Evolutionary conservation across 2,888 invertebrate species (phyloP).

Genomic region (Sarcophaga variegata): DNA sequence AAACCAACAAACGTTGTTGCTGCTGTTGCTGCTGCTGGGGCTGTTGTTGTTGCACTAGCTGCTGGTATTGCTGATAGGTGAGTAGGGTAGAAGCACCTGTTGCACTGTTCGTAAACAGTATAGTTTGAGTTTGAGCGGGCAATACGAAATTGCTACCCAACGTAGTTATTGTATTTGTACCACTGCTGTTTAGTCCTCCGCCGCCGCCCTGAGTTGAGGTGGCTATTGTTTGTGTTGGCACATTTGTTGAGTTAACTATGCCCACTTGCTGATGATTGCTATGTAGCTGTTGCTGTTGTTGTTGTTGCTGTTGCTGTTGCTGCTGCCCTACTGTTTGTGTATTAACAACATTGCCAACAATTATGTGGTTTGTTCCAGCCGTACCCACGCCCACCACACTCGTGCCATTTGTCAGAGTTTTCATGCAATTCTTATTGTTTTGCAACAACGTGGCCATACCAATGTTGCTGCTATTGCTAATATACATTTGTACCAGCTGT

Average conservation of each 20-base stretch:
- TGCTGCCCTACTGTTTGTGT: conserved; percentile 51
- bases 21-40: conserved; percentile 72
- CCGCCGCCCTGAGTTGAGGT: conserved; percentile 61
- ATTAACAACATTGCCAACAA: conserved; percentile 66
- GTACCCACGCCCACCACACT: conserved; percentile 63
- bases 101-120: conserved; percentile 70
- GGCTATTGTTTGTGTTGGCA: conserved; percentile 61
- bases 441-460: conserved; percentile 91
- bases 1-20: conserved; percentile 76
- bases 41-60: conserved; percentile 72
- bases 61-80: conserved; percentile 72
- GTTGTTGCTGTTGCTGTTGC: conserved; percentile 1
- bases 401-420: conserved; percentile 86
- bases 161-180: conserved; percentile 64
- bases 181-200: conserved; percentile 34
- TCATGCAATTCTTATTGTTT: conserved; percentile 89
- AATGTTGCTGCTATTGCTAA: conserved; percentile 77
- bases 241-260: conserved; percentile 56
- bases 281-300: neutral
- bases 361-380: conserved; percentile 65
- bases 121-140: conserved; percentile 70
- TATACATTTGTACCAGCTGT: conserved; percentile 73
- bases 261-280: conserved; percentile 45
- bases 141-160: conserved; percentile 69
- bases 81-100: conserved; percentile 70